Evolutionary conservation across 2,113 vertebrate species (phyloP), one percentile per base, ranked within the genome.

Genomic region (Typhlomys cinereus): DNA sequence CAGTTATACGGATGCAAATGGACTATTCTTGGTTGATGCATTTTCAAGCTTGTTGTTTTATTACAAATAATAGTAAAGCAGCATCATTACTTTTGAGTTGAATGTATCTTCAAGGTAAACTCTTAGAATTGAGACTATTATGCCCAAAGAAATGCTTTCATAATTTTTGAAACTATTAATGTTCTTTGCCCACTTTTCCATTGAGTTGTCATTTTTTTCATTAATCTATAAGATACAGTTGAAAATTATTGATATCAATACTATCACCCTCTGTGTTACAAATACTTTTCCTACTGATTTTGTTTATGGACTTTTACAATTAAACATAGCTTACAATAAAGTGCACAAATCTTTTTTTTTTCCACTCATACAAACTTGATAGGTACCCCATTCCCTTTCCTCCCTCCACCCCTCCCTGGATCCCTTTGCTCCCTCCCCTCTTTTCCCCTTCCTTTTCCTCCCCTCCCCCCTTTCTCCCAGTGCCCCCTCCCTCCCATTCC

Each of bases 251-350:
- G 66, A 23, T 79, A 57, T 59, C 74, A 78, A 52, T 52, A 66
- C n/a, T 88, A 25, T 25, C 21, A 69, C 44, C 23, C 2, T 54
- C 44, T 71, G 31, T 6, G 2, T 52, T 84, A 21, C 27, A 54
- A 80, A 64, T 74, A 71, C 74, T 75, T 88, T 92, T 74, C 36
- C 52, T 74, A 59, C 57, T 86, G 39, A 46, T 81, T 80, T 93
- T 62, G 5, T 83, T 74, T n/a, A 27, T 79, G 59, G 41, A 79
- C 20, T 73, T 92, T 82, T 34, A 81, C 73, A 89, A 54, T 70
- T 87, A 90, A 76, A 54, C 36, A 31, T 70, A 92, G 75, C 34
- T 64, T 90, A 27, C 0, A 91, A 85, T 41, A 75, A 84, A 87
- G 39, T 62, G 29, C 20, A 80, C 23, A 89, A 41, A 74, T 84